Evolutionary conservation across 2,113 vertebrate genomes (phyloP).

Genomic region (Apodemus sylvaticus): DNA sequence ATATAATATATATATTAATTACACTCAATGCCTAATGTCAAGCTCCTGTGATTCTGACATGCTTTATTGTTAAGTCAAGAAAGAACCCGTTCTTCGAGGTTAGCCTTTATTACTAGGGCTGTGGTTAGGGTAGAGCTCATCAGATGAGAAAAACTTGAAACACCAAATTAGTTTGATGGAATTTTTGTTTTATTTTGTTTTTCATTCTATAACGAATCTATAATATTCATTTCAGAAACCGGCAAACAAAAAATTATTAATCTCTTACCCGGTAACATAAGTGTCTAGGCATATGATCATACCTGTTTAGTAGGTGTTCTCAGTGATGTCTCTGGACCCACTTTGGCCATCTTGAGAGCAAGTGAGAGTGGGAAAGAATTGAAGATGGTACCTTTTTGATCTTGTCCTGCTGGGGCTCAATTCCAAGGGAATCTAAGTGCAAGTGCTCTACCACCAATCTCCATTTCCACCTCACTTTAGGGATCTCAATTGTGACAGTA

Average conservation of each 20-base stretch:
- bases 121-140: background rate
- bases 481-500: background rate
- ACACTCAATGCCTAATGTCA: background rate
- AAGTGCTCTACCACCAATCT: background rate
- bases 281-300: background rate
- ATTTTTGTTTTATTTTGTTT: background rate
- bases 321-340: background rate
- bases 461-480: background rate
- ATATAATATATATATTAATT: background rate
- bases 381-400: background rate
- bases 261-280: background rate
- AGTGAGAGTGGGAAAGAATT: background rate
- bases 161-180: background rate
- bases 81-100: constrained; percentile 40
- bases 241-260: background rate
- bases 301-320: background rate
- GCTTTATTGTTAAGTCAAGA: background rate
- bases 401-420: background rate
- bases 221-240: background rate
- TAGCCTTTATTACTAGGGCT: background rate
- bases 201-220: background rate
- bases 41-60: background rate
- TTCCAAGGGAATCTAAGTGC: background rate
- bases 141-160: constrained; percentile 3
- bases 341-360: constrained; percentile 31